Evolutionary conservation across 1,140 invertebrate species (phyloP), one percentile per base, ranked within the genome.

Genomic region (Bombus breviceps): DNA sequence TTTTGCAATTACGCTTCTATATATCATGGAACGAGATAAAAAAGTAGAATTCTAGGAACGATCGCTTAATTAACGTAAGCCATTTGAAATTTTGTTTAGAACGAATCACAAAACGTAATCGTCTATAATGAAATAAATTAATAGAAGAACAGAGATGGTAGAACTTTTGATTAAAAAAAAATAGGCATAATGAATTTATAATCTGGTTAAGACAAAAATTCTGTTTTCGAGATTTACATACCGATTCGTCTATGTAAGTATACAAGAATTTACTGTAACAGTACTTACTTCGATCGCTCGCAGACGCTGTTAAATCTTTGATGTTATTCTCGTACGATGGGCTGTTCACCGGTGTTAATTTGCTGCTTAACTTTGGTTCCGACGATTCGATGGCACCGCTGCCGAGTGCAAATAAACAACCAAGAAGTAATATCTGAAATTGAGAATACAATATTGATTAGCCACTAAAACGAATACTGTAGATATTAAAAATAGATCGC

Each of bases 261-360:
- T 32, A 22, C 9, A n/a, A 41, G 1, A 32, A 5, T 32, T 74
- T 41, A 12, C 37, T 22, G 12, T 3, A 47, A 32, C 25, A 34
- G 6, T 15, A 43, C 89, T 92, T 89, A 93, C 92, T 89, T 81
- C 92, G 86, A 79, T 92, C 91, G 76, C 92, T 93, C 22, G 92
- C 92, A 41, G 91, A 83, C 28, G 86, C 22, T 71, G 81, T 83
- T 69, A 93, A 78, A 80, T 92, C 92, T 80, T 90, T 89, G 2
- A 76, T 64, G n/a, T 75, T 43, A 5, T 72, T 81, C 53, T 62
- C 28, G 41, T 71, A 77, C 37, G 89, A 87, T 13, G 32, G 74
- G n/a, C n/a, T 81, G 37, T 80, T 88, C 34, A 85, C 22, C 0
- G 90, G 74, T 13, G 78, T 75, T 41, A 92, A 53, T 74, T 92